A percentile compares a stretch with the other conserved stretches of the same genome.
Conservation (phyloP, 2,797 vertebrate genomes). For the Cyclura pinguis region DNA sequence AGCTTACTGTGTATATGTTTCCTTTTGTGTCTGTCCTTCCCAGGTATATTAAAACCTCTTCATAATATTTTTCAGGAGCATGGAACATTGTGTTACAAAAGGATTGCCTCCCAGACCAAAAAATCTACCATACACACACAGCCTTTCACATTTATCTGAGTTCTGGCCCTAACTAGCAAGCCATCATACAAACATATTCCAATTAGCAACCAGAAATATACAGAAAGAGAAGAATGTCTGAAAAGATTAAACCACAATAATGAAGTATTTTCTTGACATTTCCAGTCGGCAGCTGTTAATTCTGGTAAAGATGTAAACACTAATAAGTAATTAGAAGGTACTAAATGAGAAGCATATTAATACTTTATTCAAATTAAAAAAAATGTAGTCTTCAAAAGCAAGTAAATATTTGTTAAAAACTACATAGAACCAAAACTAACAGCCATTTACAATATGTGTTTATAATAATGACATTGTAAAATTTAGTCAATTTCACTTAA, state of each 20-base stretch:
- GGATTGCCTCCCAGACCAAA: too few relatives aligned
- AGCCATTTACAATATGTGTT: neutral
- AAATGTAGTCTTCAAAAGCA: conserved; percentile 21
- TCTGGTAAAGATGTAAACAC: conserved; percentile 28
- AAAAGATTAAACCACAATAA: conserved; percentile 34
- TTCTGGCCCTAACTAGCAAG: neutral
- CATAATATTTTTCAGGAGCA: neutral
- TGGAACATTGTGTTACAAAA: neutral
- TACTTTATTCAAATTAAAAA: conserved; percentile 17
- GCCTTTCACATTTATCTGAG: neutral
- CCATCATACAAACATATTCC: neutral
- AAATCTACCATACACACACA: neutral
- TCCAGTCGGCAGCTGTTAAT: conserved; percentile 33
- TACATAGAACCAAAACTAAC: neutral
- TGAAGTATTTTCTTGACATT: conserved; percentile 42
- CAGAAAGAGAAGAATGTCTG: conserved; percentile 29
- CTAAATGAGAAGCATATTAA: conserved; percentile 1
- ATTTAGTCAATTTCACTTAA: neutral
- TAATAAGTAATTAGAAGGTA: conserved; percentile 31
- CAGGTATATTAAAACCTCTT: neutral
- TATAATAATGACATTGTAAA: neutral
- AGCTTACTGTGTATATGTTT: neutral
- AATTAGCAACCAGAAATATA: neutral
- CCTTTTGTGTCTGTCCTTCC: neutral
- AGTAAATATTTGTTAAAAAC: conserved; percentile 6